Evolutionary conservation across 1,140 invertebrate species (phyloP), one percentile per base, ranked within the genome.

Genomic region (Leptinotarsa defecta): DNA sequence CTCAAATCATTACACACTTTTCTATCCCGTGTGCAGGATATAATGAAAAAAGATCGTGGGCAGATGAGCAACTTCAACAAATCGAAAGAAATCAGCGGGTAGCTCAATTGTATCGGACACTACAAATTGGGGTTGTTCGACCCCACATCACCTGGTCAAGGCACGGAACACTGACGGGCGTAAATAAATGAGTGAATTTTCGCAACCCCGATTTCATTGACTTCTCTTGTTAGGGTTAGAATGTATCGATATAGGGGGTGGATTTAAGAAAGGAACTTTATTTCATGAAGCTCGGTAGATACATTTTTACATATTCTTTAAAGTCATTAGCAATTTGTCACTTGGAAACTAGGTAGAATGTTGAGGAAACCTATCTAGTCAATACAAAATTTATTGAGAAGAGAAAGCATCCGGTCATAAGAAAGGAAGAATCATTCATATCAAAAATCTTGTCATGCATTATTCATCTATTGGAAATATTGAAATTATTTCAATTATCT

Each of bases 81-180:
- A 48, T 71, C 69, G 69, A 48, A 34, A 13, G 48, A 71, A 71
- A 71, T 71, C 69, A 71, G 69, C 69, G 69, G 69, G 48, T 57
- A 71, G 69, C 69, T 19, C 49, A 49, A 48, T 71, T 71, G 69
- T 61, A 19, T 71, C 49, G 69, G 69, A 71, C 69, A 71, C 34
- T 71, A 71, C 43, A 71, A 71, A 71, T 71, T 71, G 69, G 49
- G 69, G 69, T 43, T 20, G 48, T 13, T 22, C 34, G 8, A 43
- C 34, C 34, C 34, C 34, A 43, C 34, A 43, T 57, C 69, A 71
- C 69, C 69, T 71, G 52, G 69, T n/a, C 69, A 27, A 57, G n/a
- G 67, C 43, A 68, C 67, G 67, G 6, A 27, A 68, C 67, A n/a
- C 34, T 68, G 13, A 19, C 34, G 52, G 13, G n/a, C 52, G 17